phyloP scores from a whole-genome alignment of 2,113 vertebrate species.

The Bothrops jararaca region DNA sequence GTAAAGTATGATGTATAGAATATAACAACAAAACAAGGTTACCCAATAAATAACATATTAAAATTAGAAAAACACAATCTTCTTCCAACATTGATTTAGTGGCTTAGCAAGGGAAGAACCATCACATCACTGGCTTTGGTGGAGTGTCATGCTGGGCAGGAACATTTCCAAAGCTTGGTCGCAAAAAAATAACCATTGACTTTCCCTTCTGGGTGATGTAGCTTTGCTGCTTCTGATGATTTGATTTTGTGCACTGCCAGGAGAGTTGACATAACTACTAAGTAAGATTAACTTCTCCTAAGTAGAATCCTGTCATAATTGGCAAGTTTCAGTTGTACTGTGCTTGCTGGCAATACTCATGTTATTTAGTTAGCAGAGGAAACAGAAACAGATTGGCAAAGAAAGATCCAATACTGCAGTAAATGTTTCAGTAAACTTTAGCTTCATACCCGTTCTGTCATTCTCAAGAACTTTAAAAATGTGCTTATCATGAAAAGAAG shows the following conservation, averaged over 20 bases:
- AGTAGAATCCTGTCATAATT: background rate
- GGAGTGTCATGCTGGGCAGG: background rate
- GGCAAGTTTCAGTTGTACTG: background rate
- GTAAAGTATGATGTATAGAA: background rate
- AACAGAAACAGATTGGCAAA: background rate
- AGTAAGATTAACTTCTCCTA: background rate
- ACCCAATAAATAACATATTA: background rate
- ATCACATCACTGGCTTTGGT: background rate
- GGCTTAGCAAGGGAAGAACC: background rate
- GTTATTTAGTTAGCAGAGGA: background rate
- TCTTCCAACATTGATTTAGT: background rate
- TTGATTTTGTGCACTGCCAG: background rate
- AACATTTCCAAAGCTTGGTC: background rate
- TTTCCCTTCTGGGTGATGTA: background rate
- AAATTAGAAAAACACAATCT: background rate
- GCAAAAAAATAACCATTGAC: background rate
- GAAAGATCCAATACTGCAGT: background rate
- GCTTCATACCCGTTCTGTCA: background rate
- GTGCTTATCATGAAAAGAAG: background rate
- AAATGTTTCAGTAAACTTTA: background rate
- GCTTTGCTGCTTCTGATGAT: background rate
- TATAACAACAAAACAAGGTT: background rate
- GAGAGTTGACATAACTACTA: background rate
- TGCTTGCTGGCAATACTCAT: background rate
- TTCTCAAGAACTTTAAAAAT: background rate